These are phyloP conservation scores for Promerops cafer DNA, from an alignment of 2,113 vertebrate genomes.

Conservation along the genomic window DNA sequence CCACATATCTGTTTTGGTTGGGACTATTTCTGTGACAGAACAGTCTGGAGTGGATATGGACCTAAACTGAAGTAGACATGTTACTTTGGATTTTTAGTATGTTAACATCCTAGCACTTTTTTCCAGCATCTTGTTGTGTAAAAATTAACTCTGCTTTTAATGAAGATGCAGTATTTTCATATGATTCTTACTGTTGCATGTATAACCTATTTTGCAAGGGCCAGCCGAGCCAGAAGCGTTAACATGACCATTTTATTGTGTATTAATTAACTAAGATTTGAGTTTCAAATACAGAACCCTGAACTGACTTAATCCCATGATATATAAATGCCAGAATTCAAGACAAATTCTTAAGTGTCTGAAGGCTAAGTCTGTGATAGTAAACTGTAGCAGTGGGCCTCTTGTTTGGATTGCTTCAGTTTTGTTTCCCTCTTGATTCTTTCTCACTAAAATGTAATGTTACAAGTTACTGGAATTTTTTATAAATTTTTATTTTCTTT, in stretches of 20 bases:
- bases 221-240: not conserved
- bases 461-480: not conserved
- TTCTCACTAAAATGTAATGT: not conserved
- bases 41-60: not conserved
- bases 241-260: not conserved
- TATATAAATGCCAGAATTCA: not conserved
- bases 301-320: not conserved
- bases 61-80: not conserved
- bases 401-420: not conserved
- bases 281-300: not conserved
- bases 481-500: not conserved
- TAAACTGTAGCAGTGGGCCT: not conserved
- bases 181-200: not conserved
- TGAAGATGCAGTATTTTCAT: not conserved
- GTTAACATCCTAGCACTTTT: not conserved
- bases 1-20: not conserved
- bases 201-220: not conserved
- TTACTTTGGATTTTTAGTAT: not conserved
- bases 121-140: not conserved
- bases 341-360: not conserved
- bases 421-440: not conserved
- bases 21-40: not conserved
- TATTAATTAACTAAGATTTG: not conserved
- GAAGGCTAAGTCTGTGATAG: not conserved
- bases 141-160: not conserved